Percentiles rank a stretch among this genome's conserved stretches.
These are phyloP conservation scores for Zaprionus taronus DNA, from an alignment of 1,140 invertebrate genomes.

Conservation along the genomic window DNA sequence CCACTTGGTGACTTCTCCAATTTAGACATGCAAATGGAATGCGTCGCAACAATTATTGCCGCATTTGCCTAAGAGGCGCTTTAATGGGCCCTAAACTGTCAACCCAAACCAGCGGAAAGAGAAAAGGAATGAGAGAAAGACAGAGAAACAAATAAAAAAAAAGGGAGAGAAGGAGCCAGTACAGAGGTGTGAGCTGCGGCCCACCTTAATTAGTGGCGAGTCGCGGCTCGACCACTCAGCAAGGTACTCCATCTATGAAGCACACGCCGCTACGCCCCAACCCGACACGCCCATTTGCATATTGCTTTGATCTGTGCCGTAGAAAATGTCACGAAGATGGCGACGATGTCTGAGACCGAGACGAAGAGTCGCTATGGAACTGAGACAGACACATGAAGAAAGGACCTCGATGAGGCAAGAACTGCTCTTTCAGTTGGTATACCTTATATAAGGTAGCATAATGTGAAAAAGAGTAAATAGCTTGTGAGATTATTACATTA, in stretches of 20 bases:
- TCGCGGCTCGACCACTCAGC: constrained; percentile 26
- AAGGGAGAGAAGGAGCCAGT: neutral
- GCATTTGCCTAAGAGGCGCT: constrained; percentile 71
- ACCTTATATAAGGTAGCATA: neutral
- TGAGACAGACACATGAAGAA: neutral
- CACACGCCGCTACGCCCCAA: neutral
- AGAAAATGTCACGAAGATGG: constrained; percentile 31
- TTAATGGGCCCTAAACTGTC: constrained; percentile 76
- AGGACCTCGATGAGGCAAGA: neutral
- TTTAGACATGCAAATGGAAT: constrained; percentile 68
- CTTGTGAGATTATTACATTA: too few relatives aligned
- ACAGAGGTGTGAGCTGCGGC: constrained; percentile 1
- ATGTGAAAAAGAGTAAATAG: too few relatives aligned
- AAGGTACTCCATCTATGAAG: constrained; percentile 9
- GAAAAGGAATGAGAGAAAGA: neutral
- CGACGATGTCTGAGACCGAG: constrained; percentile 17
- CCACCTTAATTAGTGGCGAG: constrained; percentile 73
- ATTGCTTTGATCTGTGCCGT: constrained; percentile 65
- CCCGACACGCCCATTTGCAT: constrained; percentile 64
- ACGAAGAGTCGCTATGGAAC: constrained; percentile 9
- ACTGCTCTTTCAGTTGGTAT: constrained; percentile 19
- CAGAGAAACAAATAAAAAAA: neutral
- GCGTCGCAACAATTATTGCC: constrained; percentile 70
- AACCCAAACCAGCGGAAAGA: neutral
- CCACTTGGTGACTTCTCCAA: constrained; percentile 27